Percentiles rank a stretch among this genome's conserved stretches.
These are phyloP conservation scores for Actinostola sp. DNA, from an alignment of 92 coral and sea anemone genomes.

Conservation along the genomic window DNA sequence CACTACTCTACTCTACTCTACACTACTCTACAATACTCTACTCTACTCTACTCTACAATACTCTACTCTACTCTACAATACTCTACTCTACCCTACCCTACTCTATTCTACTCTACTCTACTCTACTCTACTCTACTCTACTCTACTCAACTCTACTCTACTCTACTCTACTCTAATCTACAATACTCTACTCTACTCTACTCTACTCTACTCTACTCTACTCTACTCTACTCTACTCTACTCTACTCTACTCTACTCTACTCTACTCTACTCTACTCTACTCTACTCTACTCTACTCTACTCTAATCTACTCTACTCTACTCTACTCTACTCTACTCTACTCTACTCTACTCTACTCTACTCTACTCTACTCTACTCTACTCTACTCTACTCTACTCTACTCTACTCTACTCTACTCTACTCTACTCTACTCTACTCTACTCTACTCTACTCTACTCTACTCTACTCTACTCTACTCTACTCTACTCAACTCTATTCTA, in stretches of 20 bases:
- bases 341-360: background rate
- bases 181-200: too few relatives aligned
- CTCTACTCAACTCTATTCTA: conserved; percentile 47
- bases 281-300: background rate
- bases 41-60: too few relatives aligned
- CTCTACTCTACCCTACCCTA: background rate
- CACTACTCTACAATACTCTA: too few relatives aligned
- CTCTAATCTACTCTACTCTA: background rate
- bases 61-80: too few relatives aligned
- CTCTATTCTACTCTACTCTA: too few relatives aligned
- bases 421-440: conserved; percentile 21
- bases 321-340: conserved; percentile 7
- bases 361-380: background rate
- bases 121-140: too few relatives aligned
- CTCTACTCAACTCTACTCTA: too few relatives aligned
- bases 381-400: background rate
- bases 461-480: conserved; percentile 40
- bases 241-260: conserved; percentile 8
- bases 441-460: conserved; percentile 21
- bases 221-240: background rate
- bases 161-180: too few relatives aligned
- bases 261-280: conserved; percentile 3
- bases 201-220: too few relatives aligned
- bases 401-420: conserved; percentile 1
- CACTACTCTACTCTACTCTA: background rate